Base-by-base conservation (phyloP, 2,797 vertebrate species). In the Benthosema pterotum region DNA sequence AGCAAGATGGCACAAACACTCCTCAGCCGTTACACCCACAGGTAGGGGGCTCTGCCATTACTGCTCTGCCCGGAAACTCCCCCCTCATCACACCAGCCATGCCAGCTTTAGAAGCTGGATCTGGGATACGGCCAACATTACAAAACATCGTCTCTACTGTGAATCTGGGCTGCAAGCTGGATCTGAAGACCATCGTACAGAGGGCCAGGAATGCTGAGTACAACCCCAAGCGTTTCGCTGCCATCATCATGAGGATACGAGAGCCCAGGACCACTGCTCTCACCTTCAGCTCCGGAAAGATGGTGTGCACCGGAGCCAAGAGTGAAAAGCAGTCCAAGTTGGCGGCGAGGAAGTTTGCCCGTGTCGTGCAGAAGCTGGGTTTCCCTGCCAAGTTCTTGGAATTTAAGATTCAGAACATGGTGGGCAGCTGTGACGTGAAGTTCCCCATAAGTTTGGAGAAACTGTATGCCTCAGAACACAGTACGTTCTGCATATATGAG, bases 321-420 rank as follows among this genome's bases (percentile, higher is more conserved):
- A 99, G 98, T 86, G 98, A 99, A 86, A 97, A 99, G 72, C 97
- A 99, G 69, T 99, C 98, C 1, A 93, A 97, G 70, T 87, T 99
- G 82, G 98, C 98, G 65, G 98, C 98, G 55, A 96, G 98, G 62
- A 99, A 99, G 64, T 99, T 99, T 2, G 98, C 98, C 43, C 92
- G 98, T 82, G 98, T 99, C 69, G 98, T 99, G 52, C 98, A 99
- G 89, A 99, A 99, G 83, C 89, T 99, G 62, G 98, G 97, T 5
- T 99, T 99, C 82, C 96, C 97, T 51, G 98, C 98, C 4, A 99
- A 99, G 83, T 99, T 99, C 85, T 84, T 99, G 82, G 98, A 99
- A 88, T 99, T 99, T 80, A 99, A 99, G 89, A 99, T 99, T 86
- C 98, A 99, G 85, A 99, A 99, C 85, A 99, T 99, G 98, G 97